These are phyloP conservation scores for Forficula auricularia DNA, from an alignment of 1,140 invertebrate genomes.

Conservation along the genomic window DNA sequence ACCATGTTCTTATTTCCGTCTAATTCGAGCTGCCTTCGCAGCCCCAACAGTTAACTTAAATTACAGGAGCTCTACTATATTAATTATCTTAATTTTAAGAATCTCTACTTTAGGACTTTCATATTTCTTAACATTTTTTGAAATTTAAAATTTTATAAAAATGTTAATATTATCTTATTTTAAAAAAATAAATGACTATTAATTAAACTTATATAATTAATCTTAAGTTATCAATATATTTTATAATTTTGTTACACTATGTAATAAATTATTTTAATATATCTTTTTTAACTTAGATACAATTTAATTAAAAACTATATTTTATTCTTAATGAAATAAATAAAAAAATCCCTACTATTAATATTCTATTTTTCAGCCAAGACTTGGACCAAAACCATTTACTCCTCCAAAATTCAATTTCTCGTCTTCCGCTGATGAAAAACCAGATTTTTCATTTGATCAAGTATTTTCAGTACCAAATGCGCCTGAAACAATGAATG, in stretches of 20 bases:
- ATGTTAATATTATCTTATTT: not conserved
- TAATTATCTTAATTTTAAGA: no score
- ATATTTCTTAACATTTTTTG: not conserved
- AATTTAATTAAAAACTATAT: not conserved
- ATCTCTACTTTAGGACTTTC: no score
- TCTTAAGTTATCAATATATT: not conserved
- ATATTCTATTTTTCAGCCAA: constrained; percentile 43
- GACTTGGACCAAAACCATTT: constrained; percentile 65
- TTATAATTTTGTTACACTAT: not conserved
- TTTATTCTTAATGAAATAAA: not conserved
- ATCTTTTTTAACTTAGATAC: not conserved
- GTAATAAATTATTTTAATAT: not conserved
- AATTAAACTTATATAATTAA: not conserved
- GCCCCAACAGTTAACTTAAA: no score
- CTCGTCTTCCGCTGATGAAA: constrained; percentile 21
- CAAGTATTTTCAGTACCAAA: constrained; percentile 60
- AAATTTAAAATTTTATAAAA: not conserved
- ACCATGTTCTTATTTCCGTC: no score
- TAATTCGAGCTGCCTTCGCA: no score
- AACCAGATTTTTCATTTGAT: constrained; percentile 43
- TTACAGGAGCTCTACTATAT: no score
- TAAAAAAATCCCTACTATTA: not conserved
- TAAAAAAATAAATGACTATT: not conserved
- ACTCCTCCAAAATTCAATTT: constrained; percentile 37
- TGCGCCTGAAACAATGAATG: constrained; percentile 37